phyloP scores from a whole-genome alignment of 2,113 vertebrate genomes.

The Cryptoleucopteryx plumbea region DNA sequence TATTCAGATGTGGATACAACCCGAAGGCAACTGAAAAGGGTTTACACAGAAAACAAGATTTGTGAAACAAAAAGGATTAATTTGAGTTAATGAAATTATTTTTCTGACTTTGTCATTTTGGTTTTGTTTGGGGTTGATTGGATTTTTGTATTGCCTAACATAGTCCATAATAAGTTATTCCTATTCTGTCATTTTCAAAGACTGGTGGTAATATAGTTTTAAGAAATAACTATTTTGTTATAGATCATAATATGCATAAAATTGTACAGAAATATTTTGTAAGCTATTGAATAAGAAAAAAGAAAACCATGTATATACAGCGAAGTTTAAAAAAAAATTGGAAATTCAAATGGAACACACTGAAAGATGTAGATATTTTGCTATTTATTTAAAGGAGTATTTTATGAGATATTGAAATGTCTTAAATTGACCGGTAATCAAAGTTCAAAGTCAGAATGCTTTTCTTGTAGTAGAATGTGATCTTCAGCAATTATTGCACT shows the following conservation, averaged over 20 bases:
- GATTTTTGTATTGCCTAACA: constrained; percentile 65
- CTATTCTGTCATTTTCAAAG: constrained; percentile 63
- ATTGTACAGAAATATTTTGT: constrained; percentile 83
- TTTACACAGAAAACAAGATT: constrained; percentile 54
- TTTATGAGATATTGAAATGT: constrained; percentile 81
- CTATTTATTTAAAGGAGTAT: constrained; percentile 91
- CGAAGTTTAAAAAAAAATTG: constrained; percentile 60
- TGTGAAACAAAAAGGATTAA: background rate
- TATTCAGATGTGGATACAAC: background rate
- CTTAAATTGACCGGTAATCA: constrained; percentile 71
- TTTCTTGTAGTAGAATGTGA: constrained; percentile 89
- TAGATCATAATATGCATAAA: constrained; percentile 79
- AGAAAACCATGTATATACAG: constrained; percentile 73
- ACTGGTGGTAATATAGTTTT: constrained; percentile 77
- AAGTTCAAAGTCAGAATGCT: constrained; percentile 81
- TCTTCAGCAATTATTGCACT: constrained; percentile 88
- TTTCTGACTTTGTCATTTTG: constrained; percentile 57
- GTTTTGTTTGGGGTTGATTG: constrained; percentile 45
- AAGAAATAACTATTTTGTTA: constrained; percentile 82
- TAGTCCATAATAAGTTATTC: constrained; percentile 71
- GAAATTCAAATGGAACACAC: constrained; percentile 67
- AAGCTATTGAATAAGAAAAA: constrained; percentile 75
- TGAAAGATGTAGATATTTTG: constrained; percentile 89
- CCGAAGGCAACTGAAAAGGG: constrained; percentile 62
- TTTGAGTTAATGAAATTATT: constrained; percentile 30